phyloP scores from a whole-genome alignment of 2,797 vertebrate species.

The Fistularia commersonii region DNA sequence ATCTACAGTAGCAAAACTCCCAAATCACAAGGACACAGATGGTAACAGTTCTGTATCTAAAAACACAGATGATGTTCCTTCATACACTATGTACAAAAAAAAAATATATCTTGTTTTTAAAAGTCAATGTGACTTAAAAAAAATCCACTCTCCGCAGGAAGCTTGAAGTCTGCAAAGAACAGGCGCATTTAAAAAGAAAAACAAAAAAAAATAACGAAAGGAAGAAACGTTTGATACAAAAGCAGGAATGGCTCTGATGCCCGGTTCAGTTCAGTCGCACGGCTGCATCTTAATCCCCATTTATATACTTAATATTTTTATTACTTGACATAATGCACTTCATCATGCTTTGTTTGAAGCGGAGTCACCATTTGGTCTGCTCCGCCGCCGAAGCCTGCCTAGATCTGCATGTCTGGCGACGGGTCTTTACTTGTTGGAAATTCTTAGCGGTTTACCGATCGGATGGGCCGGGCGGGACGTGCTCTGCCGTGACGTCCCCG shows the following conservation, averaged over 20 bases:
- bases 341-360: no score
- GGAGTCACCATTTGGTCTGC: no score
- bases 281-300: constrained; percentile 24
- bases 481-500: constrained; percentile 19
- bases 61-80: constrained; percentile 37
- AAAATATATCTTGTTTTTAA: constrained; percentile 29
- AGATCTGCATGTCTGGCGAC: constrained; percentile 22
- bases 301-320: no score
- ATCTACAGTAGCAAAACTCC: constrained; percentile 40
- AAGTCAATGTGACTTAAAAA: constrained; percentile 80
- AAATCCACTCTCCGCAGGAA: constrained; percentile 41
- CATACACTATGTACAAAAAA: constrained; percentile 49
- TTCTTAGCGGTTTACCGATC: constrained; percentile 32
- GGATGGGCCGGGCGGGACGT: constrained; percentile 36
- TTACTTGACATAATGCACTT: no score
- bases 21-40: constrained; percentile 35
- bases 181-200: no score
- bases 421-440: constrained; percentile 53
- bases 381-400: constrained; percentile 5
- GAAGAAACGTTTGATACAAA: constrained; percentile 39
- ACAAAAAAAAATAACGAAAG: no score
- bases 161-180: constrained; percentile 27
- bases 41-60: constrained; percentile 34
- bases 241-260: constrained; percentile 42
- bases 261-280: neutral